Evolutionary conservation across 1,140 invertebrate species (phyloP), one percentile per base, ranked within the genome.

Genomic region (Drosophila malerkotliana): DNA sequence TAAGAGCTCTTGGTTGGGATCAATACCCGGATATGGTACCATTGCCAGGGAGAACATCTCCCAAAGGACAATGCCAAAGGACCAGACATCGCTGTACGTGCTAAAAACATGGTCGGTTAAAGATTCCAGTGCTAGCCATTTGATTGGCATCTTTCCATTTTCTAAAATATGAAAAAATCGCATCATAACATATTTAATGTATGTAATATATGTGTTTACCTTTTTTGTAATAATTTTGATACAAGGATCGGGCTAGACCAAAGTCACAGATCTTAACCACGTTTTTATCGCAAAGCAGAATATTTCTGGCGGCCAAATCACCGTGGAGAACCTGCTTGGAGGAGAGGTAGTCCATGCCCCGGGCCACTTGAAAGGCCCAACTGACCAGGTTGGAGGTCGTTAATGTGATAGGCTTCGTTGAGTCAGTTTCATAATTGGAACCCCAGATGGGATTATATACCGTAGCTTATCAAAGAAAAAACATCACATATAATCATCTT

Each of bases 211-310:
- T 26, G 0, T 0, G 7, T 5, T 8, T 30, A 69, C 96, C 96
- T 79, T 99, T 99, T 83, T 96, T 96, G 87, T 99, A 99, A 93
- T 98, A 98, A 74, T 98, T 95, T 77, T 98, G 96, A 72, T 98
- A 96, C 93, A 99, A 96, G 72, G 97, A 97, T 91, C 97, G 95
- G 0, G 98, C 97, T n/a, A 99, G 92, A 14, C 98, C 98, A 93
- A 99, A 99, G 91, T 99, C 98, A 68, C 98, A 98, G 73, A 99
- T 99, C 92, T 99, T 99, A 0, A 97, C 96, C 0, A 97, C 92
- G 84, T 97, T 97, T 60, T 98, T 94, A 37, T 98, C 97, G 2
- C 97, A 95, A 2, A 99, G 93, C 15, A 99, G 93, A 59, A 99
- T 96, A 93, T 99, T 99, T 91, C 99, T 94, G 1, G 98, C 98